Base-by-base conservation (phyloP, 2,113 vertebrate species). In the Hippoglossus stenolepis region DNA sequence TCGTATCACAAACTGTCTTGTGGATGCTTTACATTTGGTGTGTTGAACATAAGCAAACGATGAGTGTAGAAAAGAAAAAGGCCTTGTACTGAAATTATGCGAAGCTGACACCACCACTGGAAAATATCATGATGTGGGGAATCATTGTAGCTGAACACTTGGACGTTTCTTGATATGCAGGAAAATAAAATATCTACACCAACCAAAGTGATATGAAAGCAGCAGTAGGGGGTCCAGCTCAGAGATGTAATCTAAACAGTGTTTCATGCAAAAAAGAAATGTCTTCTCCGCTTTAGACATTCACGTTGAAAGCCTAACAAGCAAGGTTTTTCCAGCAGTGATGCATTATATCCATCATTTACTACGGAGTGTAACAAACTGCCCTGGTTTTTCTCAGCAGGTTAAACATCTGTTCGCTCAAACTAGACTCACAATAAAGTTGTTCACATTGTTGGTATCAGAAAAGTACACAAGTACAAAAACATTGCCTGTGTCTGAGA, bases 1-100 rank as follows among this genome's bases (percentile, higher is more conserved):
- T 70, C 13, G 1, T 18, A 65, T 8, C 8, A 24, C 69, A 58
- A 40, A 13, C 67, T 20, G 38, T 40, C 23, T 45, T 47, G 14
- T 17, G 35, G 2, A 63, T 62, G 60, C 40, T 73, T 47, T 38
- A 73, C 45, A 69, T 75, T 77, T 38, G 43, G 63, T 74, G 8
- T 67, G 60, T 56, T 70, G 38, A 62, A 56, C 21, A 28, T 49
- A 51, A 51, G 65, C 38, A 14, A 38, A 74, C 38, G 53, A 81
- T 65, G 31, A 24, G 31, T 9, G 53, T 15, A 23, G 3, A 69
- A 45, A 38, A 2, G 67, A 62, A 76, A 7, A 70, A 23, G 51
- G 8, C 7, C n/a, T 24, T 31, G 62, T 40, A 28, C 47, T 5
- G 67, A 31, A 20, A 64, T 38, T 61, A 26, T 35, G 31, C 31